Evolutionary conservation across 2,113 vertebrate species (phyloP).

Genomic region (Pyxicephalus adspersus): DNA sequence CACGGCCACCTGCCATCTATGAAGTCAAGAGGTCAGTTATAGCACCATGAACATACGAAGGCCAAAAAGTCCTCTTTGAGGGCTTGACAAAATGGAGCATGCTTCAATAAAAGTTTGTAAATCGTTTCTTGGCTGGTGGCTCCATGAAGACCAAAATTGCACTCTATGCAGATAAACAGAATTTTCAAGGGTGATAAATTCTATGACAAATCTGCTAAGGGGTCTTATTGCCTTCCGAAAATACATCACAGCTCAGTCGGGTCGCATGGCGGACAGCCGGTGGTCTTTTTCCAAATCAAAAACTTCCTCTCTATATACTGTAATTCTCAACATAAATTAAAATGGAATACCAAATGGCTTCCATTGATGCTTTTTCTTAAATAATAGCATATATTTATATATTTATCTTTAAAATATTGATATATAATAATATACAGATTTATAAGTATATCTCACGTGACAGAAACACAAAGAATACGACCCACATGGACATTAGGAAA

Average conservation of each 20-base stretch:
- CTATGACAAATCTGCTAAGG: neutral
- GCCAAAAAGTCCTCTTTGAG: neutral
- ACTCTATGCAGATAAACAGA: neutral
- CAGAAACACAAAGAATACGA: slow-evolving; percentile 47
- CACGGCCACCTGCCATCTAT: too few relatives aligned
- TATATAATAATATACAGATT: slow-evolving; percentile 57
- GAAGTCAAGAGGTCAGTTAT: neutral
- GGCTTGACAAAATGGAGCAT: too few relatives aligned
- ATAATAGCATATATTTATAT: slow-evolving; percentile 48
- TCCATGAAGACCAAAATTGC: neutral
- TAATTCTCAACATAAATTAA: slow-evolving; percentile 11
- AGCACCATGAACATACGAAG: neutral
- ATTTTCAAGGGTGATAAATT: neutral
- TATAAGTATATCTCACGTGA: slow-evolving; percentile 51
- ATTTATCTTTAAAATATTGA: slow-evolving; percentile 53
- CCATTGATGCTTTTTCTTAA: slow-evolving; percentile 27
- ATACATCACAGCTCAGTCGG: neutral
- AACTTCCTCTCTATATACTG: neutral
- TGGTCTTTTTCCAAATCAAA: neutral
- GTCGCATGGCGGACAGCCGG: neutral
- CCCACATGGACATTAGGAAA: slow-evolving; percentile 9
- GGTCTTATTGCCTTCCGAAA: slow-evolving; percentile 30
- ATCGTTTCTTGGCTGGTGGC: too few relatives aligned
- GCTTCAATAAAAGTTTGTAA: neutral
- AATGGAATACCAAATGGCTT: neutral